Conservation (phyloP, 2,888 invertebrate species). For the Machimus rusticus region DNA sequence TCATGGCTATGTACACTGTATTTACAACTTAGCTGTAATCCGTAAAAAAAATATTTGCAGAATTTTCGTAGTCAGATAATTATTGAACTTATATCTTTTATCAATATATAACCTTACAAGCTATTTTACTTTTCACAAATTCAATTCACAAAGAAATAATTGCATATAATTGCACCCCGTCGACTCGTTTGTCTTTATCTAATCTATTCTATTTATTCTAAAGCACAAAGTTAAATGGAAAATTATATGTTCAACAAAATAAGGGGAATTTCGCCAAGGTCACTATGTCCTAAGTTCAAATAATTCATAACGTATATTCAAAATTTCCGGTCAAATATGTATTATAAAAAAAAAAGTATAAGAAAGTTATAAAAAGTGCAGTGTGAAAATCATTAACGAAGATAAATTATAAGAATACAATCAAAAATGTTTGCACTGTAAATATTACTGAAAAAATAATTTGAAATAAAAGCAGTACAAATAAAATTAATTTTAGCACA, state of each 20-base stretch:
- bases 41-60: neutral
- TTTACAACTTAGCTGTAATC: conserved; percentile 49
- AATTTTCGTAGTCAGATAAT: neutral
- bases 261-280: neutral
- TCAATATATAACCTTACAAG: neutral
- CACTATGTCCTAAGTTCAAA: neutral
- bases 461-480: neutral
- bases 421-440: too few species aligned
- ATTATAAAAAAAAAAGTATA: neutral
- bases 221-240: too few species aligned
- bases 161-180: neutral
- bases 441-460: too few species aligned
- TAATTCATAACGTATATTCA: too few species aligned
- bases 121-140: neutral
- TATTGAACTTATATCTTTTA: neutral
- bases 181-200: too few species aligned
- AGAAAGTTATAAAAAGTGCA: too few species aligned
- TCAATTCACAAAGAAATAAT: neutral
- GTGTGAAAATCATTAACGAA: too few species aligned
- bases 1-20: conserved; percentile 55
- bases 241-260: neutral
- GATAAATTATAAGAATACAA: too few species aligned
- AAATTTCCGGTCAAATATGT: too few species aligned
- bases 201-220: too few species aligned
- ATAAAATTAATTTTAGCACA: neutral